Conservation (phyloP, 2,797 vertebrate species). For the Setipinna tenuifilis region DNA sequence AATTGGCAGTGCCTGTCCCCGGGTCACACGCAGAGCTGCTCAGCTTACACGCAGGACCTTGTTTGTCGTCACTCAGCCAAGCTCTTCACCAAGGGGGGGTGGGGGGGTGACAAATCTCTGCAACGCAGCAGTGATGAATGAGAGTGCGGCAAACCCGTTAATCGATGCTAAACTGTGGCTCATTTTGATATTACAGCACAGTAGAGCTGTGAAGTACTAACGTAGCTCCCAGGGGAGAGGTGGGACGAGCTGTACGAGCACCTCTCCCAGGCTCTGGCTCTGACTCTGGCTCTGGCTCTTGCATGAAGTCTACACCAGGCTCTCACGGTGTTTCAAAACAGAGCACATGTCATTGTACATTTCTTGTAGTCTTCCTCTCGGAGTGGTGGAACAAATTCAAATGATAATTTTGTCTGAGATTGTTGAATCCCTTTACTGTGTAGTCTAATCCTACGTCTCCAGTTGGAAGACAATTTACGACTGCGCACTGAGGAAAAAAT, state of each 20-base stretch:
- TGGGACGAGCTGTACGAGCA: not conserved
- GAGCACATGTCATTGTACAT: not conserved
- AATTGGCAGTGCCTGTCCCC: conserved; percentile 46
- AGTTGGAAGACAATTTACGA: not conserved
- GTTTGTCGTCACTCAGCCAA: conserved; percentile 34
- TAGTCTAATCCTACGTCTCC: not conserved
- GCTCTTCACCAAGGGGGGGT: not conserved
- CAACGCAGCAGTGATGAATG: not conserved
- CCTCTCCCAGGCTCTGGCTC: too few species aligned
- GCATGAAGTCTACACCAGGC: not conserved
- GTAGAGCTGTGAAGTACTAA: not conserved
- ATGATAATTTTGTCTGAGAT: not conserved
- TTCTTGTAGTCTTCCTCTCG: not conserved
- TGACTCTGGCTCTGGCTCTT: too few species aligned
- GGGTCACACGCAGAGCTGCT: conserved; percentile 40
- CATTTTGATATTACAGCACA: not conserved
- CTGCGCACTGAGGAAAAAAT: not conserved
- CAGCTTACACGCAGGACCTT: conserved; percentile 54
- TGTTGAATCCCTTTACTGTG: conserved; percentile 2
- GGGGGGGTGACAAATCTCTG: not conserved
- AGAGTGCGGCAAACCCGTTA: not conserved
- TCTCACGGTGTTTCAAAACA: not conserved
- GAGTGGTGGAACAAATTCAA: not conserved
- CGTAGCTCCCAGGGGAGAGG: not conserved
- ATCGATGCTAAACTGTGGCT: not conserved